Conservation (phyloP, 2,797 vertebrate genomes). For the Pteropus rufus region DNA sequence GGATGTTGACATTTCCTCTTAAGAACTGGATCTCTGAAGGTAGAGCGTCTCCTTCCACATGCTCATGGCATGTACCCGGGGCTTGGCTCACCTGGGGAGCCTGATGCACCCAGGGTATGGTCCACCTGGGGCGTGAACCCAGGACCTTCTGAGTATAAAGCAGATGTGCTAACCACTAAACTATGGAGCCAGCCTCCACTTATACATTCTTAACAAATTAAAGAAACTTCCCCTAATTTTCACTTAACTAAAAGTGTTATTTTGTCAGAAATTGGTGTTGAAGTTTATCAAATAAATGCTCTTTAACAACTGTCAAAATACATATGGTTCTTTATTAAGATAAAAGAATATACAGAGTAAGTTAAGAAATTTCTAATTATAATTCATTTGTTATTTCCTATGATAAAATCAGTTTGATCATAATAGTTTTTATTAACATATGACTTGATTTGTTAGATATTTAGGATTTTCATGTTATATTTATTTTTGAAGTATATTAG, state of each 20-base stretch:
- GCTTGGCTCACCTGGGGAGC: too few relatives aligned
- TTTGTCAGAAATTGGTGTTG: not conserved
- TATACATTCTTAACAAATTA: not conserved
- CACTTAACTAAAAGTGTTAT: not conserved
- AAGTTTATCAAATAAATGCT: not conserved
- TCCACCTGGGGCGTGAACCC: too few relatives aligned
- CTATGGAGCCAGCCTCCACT: too few relatives aligned
- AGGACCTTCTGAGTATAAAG: too few relatives aligned
- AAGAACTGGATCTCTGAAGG: too few relatives aligned
- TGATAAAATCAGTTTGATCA: not conserved
- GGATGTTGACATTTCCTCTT: too few relatives aligned
- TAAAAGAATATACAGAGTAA: not conserved
- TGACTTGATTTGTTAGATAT: conserved; percentile 5
- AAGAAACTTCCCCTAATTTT: not conserved
- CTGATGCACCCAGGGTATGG: too few relatives aligned
- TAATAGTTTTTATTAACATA: not conserved
- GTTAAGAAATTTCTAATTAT: not conserved
- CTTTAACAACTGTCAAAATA: not conserved
- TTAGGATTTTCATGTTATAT: not conserved
- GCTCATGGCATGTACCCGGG: too few relatives aligned
- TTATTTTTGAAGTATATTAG: not conserved
- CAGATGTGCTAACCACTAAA: too few relatives aligned
- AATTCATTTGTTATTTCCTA: not conserved
- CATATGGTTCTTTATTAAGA: not conserved
- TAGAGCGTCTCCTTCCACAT: too few relatives aligned